Evolutionary conservation across 2,888 invertebrate species (phyloP), one percentile per base, ranked within the genome.

Genomic region (Folsomia manolachei): DNA sequence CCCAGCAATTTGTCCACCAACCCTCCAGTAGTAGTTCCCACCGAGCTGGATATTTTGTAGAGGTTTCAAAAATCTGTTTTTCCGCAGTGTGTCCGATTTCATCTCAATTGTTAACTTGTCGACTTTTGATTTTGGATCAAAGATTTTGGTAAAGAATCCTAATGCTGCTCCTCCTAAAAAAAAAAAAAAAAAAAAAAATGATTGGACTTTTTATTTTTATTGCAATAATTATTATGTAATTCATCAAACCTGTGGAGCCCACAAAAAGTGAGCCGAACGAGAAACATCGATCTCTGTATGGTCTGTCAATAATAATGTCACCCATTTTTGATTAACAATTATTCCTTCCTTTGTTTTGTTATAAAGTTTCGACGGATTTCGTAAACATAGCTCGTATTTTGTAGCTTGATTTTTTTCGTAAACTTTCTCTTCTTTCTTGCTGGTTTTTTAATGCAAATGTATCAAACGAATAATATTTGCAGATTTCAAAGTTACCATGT

Each of bases 1-100:
- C 14, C 74, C 69, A n/a, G 63, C 7, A 11, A 69, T 69, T 69
- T 74, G 74, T 14, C 69, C 62, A n/a, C 71, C 71, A 1, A 74
- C 11, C 18, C 74, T 52, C 51, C 53, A 66, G 19, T 66, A 52
- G 24, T 7, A 23, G 24, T 66, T 66, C 2, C 66, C 66, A 21
- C 66, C 66, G 2, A 66, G 4, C 11, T 66, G 66, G 52, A 66
- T 24, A 2, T 27, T 26, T 19, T 27, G 64, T 4, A 66, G 25
- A 19, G 19, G 19, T 27, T 23, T 23, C 7, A 66, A 25, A 19
- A 4, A 51, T 25, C 39, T 24, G 53, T 66, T 51, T 11, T 66
- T 51, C 27, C 39, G 7, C 19, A 66, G 9, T n/a, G 53, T 4
- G 7, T 66, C 66, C 2, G 66, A 66, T 24, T 7, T 66, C 53